phyloP scores from a whole-genome alignment of 2,888 invertebrate genomes.

The Nowickia ferox region DNA sequence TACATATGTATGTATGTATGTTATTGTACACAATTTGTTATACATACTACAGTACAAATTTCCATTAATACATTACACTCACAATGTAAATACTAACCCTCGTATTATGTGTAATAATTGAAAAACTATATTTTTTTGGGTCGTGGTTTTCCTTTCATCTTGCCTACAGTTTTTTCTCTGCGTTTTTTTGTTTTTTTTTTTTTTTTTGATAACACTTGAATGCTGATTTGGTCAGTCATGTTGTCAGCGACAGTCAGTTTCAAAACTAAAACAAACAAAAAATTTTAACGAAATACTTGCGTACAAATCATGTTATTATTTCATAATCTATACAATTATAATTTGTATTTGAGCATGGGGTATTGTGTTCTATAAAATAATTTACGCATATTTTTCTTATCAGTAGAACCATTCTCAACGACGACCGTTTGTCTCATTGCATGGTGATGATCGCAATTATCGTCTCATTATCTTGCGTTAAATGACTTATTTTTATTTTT shows the following conservation, averaged over 20 bases:
- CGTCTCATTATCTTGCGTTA: slow-evolving; percentile 9
- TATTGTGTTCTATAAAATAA: slow-evolving; percentile 11
- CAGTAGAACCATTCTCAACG: slow-evolving; percentile 17
- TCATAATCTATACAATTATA: slow-evolving; percentile 5
- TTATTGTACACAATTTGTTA: too few species aligned
- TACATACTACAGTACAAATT: background rate
- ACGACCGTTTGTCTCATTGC: slow-evolving; percentile 51
- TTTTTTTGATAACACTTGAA: slow-evolving; percentile 38
- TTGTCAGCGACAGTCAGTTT: slow-evolving; percentile 47
- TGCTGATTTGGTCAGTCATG: slow-evolving; percentile 55
- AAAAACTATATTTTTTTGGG: slow-evolving; percentile 30
- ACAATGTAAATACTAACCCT: background rate
- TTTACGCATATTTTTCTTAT: slow-evolving; percentile 45
- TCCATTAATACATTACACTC: background rate
- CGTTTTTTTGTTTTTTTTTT: background rate
- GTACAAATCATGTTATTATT: background rate
- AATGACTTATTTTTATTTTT: slow-evolving; percentile 53
- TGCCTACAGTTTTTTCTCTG: slow-evolving; percentile 28
- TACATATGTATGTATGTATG: too few species aligned
- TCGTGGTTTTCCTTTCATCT: slow-evolving; percentile 50
- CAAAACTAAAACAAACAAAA: background rate
- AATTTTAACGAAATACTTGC: slow-evolving; percentile 3
- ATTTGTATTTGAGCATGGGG: background rate
- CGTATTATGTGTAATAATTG: slow-evolving; percentile 14
- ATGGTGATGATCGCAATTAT: slow-evolving; percentile 5